These are phyloP conservation scores for Diarsia rubi DNA, from an alignment of 2,888 invertebrate species.

Conservation along the genomic window DNA sequence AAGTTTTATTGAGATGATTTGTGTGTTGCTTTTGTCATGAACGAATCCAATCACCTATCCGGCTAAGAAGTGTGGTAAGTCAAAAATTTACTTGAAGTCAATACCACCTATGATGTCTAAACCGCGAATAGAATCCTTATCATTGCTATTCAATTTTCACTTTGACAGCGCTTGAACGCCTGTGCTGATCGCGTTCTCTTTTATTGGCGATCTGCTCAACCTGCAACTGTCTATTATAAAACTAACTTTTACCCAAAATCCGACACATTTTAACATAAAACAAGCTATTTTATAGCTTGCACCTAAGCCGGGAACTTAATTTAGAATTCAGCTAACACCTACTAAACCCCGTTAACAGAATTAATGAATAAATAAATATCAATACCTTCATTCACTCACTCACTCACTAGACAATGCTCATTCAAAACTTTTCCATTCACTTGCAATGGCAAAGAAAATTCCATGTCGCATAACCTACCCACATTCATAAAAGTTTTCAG, in stretches of 20 bases:
- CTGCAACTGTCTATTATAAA: neutral
- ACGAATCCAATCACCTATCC: neutral
- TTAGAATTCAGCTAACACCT: conserved; percentile 11
- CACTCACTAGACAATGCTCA: conserved; percentile 11
- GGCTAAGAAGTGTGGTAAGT: neutral
- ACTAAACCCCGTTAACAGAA: neutral
- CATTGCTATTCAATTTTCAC: neutral
- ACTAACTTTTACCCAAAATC: neutral
- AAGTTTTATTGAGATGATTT: neutral
- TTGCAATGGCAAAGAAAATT: conserved; percentile 24
- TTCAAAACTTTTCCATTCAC: conserved; percentile 23
- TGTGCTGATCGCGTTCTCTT: neutral
- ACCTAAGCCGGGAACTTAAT: neutral
- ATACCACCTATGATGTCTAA: neutral
- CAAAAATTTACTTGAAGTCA: neutral
- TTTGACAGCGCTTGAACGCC: neutral
- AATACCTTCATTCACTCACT: conserved; percentile 25
- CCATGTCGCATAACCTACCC: neutral
- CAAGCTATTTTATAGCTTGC: neutral
- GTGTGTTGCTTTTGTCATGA: neutral
- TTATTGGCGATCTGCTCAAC: neutral
- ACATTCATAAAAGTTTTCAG: conserved; percentile 17
- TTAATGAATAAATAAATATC: conserved; percentile 18
- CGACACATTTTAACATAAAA: neutral
- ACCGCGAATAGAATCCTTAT: neutral